Percentiles rank a stretch among this genome's conserved stretches.
These are phyloP conservation scores for Erythrolamprus reginae DNA, from an alignment of 2,113 vertebrate genomes.

Conservation along the genomic window DNA sequence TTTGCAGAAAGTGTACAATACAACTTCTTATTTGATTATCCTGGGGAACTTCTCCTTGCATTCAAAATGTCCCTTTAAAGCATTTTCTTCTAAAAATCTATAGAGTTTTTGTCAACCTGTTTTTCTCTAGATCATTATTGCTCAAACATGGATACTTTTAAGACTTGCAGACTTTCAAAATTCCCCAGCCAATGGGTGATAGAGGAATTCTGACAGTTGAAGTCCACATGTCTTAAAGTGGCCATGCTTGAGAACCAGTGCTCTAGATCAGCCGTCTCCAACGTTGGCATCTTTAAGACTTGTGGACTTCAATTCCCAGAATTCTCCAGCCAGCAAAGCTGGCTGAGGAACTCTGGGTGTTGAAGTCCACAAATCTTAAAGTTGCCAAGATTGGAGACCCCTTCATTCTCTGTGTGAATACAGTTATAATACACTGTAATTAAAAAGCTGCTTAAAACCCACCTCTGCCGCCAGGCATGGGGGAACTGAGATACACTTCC, in stretches of 20 bases:
- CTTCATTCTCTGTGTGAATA: background rate
- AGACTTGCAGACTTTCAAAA: background rate
- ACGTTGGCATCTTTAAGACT: background rate
- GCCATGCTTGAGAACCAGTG: no score
- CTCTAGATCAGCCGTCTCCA: background rate
- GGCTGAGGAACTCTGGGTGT: background rate
- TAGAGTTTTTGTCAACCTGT: background rate
- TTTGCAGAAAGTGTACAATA: constrained; percentile 13
- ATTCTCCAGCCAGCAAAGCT: background rate
- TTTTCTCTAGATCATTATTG: background rate
- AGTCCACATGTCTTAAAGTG: background rate
- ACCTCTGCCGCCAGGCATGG: no score
- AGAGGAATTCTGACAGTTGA: background rate
- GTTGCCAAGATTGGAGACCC: background rate
- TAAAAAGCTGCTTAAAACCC: no score
- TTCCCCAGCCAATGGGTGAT: background rate
- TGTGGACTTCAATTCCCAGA: background rate
- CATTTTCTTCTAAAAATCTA: background rate
- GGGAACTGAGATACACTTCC: no score
- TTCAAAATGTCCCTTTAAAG: background rate
- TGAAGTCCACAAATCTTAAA: background rate
- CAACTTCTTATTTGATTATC: background rate
- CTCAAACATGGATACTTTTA: background rate
- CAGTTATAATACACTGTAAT: background rate
- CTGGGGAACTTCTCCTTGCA: background rate